Conservation (phyloP, 2,888 invertebrate species). For the Pherbina coryleti region DNA sequence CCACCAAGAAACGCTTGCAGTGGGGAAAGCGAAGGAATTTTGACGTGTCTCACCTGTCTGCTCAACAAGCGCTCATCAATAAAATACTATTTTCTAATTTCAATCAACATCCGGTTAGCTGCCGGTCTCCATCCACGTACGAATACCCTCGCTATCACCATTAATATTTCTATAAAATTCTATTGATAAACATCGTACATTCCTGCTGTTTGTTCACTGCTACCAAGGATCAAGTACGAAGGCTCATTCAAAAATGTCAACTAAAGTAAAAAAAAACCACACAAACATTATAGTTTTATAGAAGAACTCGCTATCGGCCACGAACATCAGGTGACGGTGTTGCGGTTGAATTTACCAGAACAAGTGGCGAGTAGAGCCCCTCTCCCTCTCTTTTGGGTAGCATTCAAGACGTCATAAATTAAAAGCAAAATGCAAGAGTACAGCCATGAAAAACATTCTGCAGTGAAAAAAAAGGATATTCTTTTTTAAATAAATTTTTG, state of each 20-base stretch:
- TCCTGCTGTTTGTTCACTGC: background rate
- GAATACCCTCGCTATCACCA: background rate
- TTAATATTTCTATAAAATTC: background rate
- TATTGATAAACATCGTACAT: background rate
- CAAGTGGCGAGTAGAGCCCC: too few species aligned
- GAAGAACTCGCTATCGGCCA: constrained; percentile 64
- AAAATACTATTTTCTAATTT: background rate
- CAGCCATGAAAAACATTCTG: background rate
- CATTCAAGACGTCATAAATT: constrained; percentile 40
- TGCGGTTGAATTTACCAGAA: too few species aligned
- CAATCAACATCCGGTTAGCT: background rate
- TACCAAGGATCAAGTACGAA: background rate
- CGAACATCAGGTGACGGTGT: constrained; percentile 61
- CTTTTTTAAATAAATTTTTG: background rate
- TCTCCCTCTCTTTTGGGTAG: background rate
- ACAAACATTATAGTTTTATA: constrained; percentile 14
- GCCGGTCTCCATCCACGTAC: background rate
- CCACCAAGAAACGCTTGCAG: background rate
- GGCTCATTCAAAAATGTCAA: background rate
- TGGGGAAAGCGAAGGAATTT: background rate
- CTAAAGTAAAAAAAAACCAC: background rate
- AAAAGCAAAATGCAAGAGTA: background rate
- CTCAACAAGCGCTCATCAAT: background rate
- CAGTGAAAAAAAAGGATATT: constrained; percentile 16
- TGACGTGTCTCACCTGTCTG: background rate